phyloP scores from a whole-genome alignment of 2,113 vertebrate species.

The Menidia beryllina region DNA sequence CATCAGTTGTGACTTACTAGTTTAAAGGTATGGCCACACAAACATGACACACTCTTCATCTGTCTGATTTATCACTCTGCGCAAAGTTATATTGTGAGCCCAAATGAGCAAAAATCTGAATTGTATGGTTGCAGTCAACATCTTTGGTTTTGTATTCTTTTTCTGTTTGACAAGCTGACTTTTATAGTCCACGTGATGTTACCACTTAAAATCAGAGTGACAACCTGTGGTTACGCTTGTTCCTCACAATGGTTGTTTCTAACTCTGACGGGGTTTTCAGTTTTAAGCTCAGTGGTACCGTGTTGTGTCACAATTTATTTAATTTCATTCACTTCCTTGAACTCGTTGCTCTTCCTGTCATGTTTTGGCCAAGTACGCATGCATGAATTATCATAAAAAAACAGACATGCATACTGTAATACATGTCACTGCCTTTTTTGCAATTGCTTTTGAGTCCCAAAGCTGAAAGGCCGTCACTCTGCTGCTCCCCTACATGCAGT shows the following conservation, averaged over 20 bases:
- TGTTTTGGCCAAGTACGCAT: background rate
- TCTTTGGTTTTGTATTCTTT: background rate
- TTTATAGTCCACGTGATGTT: background rate
- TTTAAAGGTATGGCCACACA: too few relatives aligned
- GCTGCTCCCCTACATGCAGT: slow-evolving; percentile 5
- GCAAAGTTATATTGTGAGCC: too few relatives aligned
- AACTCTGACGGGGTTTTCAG: slow-evolving; percentile 30
- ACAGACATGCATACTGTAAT: background rate
- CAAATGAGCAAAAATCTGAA: too few relatives aligned
- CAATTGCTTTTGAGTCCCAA: slow-evolving; percentile 12
- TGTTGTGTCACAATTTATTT: slow-evolving; percentile 21
- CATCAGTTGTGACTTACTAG: too few relatives aligned
- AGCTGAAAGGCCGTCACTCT: background rate
- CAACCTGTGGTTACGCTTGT: slow-evolving; percentile 23
- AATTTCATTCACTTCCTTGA: slow-evolving; percentile 24
- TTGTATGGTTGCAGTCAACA: too few relatives aligned
- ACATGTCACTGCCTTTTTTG: slow-evolving; percentile 14
- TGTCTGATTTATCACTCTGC: too few relatives aligned
- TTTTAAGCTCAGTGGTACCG: slow-evolving; percentile 1
- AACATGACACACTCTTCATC: too few relatives aligned
- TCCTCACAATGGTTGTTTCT: slow-evolving; percentile 9
- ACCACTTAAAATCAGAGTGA: slow-evolving; percentile 29
- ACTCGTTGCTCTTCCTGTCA: background rate
- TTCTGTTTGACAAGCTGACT: background rate
- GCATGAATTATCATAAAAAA: background rate